Evolutionary conservation across 1,140 invertebrate species (phyloP).

Genomic region (Cardiocondyla obscurior): DNA sequence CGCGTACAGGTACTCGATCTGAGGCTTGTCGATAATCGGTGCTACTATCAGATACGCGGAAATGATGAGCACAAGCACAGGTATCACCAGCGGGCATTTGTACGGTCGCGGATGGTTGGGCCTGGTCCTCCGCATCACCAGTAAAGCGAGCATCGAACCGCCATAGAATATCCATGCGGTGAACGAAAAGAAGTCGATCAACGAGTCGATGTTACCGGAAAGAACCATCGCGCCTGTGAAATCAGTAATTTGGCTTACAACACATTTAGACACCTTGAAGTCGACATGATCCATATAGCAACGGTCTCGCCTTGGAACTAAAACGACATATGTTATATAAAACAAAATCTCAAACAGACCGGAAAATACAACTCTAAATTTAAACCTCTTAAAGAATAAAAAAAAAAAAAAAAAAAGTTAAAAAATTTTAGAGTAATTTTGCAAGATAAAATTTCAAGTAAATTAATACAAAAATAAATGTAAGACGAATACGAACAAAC

Average conservation of each 20-base stretch:
- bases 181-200: constrained; percentile 98
- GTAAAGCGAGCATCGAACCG: constrained; percentile 93
- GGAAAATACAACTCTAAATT: neutral
- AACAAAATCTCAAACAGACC: neutral
- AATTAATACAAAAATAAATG: no score
- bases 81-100: constrained; percentile 96
- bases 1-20: constrained; percentile 96
- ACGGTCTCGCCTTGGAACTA: neutral
- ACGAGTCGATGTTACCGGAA: constrained; percentile 93
- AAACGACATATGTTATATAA: constrained; percentile 10
- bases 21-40: constrained; percentile 95
- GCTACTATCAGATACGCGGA: constrained; percentile 96
- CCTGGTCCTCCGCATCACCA: constrained; percentile 94
- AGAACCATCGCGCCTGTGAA: constrained; percentile 90
- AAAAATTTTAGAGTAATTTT: neutral
- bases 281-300: neutral
- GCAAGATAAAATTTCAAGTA: neutral
- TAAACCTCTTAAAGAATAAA: neutral
- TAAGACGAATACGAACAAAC: neutral
- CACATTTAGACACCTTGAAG: neutral
- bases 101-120: constrained; percentile 94
- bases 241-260: constrained; percentile 33
- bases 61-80: constrained; percentile 93
- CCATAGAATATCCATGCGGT: constrained; percentile 98
- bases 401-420: neutral